Percentiles rank a stretch among this genome's conserved stretches.
These are phyloP conservation scores for Drosophila rubida DNA, from an alignment of 2,888 invertebrate genomes.

Conservation along the genomic window DNA sequence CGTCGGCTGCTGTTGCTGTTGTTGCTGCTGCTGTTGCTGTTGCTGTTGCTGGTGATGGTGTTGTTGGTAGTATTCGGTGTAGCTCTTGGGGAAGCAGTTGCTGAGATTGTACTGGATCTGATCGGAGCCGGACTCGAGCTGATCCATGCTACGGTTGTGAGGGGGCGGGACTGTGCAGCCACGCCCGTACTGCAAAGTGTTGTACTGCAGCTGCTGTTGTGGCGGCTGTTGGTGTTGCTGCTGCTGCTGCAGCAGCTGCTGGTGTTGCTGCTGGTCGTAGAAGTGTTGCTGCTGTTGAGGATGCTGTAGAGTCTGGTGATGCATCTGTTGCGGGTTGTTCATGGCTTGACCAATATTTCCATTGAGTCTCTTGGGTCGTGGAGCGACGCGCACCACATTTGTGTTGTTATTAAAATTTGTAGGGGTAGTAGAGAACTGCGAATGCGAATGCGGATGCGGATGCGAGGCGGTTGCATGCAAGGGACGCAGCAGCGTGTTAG, in stretches of 20 bases:
- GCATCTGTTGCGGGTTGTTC: constrained; percentile 81
- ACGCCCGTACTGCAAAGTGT: constrained; percentile 77
- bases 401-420: constrained; percentile 88
- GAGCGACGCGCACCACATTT: constrained; percentile 86
- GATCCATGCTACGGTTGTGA: constrained; percentile 59
- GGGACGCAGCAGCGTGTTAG: constrained; percentile 29
- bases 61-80: constrained; percentile 84
- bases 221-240: constrained; percentile 78
- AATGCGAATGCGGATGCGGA: background rate
- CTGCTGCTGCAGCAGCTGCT: constrained; percentile 53
- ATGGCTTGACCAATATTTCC: constrained; percentile 83
- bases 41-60: constrained; percentile 68
- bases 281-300: constrained; percentile 76
- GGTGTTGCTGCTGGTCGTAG: constrained; percentile 73
- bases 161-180: constrained; percentile 65
- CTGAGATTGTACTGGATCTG: constrained; percentile 82
- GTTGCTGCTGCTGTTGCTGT: constrained; percentile 52
- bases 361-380: constrained; percentile 85
- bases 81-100: constrained; percentile 84
- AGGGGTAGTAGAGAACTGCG: constrained; percentile 85
- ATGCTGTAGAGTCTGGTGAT: constrained; percentile 84
- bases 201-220: constrained; percentile 85
- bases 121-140: constrained; percentile 51
- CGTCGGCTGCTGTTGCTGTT: constrained; percentile 24
- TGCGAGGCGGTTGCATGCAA: constrained; percentile 35